Percentiles rank a stretch among this genome's conserved stretches.
Conservation (phyloP, 2,797 vertebrate genomes). For the Uromys caudimaculatus region DNA sequence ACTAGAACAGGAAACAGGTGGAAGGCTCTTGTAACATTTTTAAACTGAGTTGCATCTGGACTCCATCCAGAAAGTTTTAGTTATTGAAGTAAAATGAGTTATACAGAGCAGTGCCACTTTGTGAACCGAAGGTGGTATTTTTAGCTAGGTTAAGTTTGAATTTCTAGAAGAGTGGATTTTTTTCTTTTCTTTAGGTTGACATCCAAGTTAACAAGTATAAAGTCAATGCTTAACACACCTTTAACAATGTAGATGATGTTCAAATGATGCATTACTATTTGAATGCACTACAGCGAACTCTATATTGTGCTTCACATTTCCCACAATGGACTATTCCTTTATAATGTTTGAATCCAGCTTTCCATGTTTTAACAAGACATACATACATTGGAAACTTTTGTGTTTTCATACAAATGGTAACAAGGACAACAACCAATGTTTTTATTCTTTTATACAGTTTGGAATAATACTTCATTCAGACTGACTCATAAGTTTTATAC, state of each 20-base stretch:
- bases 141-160: slow-evolving; percentile 10
- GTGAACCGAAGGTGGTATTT: neutral
- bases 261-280: slow-evolving; percentile 44
- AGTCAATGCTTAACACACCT: slow-evolving; percentile 22
- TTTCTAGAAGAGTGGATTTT: neutral
- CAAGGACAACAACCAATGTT: slow-evolving; percentile 71
- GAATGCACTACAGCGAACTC: slow-evolving; percentile 55
- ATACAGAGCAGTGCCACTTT: neutral
- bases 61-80: neutral
- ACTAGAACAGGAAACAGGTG: neutral
- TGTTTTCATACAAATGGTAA: slow-evolving; percentile 72
- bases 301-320: slow-evolving; percentile 24
- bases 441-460: slow-evolving; percentile 73
- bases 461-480: slow-evolving; percentile 62
- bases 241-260: slow-evolving; percentile 30
- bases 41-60: neutral
- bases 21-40: neutral
- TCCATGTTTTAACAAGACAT: slow-evolving; percentile 66
- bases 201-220: slow-evolving; percentile 38
- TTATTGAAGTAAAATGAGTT: slow-evolving; percentile 27
- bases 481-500: slow-evolving; percentile 75
- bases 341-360: slow-evolving; percentile 57
- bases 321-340: slow-evolving; percentile 41
- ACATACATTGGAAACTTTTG: slow-evolving; percentile 61
- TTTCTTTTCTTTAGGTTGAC: slow-evolving; percentile 40